These are phyloP conservation scores for Aphidius colemani DNA, from an alignment of 2,888 invertebrate genomes.

Conservation along the genomic window DNA sequence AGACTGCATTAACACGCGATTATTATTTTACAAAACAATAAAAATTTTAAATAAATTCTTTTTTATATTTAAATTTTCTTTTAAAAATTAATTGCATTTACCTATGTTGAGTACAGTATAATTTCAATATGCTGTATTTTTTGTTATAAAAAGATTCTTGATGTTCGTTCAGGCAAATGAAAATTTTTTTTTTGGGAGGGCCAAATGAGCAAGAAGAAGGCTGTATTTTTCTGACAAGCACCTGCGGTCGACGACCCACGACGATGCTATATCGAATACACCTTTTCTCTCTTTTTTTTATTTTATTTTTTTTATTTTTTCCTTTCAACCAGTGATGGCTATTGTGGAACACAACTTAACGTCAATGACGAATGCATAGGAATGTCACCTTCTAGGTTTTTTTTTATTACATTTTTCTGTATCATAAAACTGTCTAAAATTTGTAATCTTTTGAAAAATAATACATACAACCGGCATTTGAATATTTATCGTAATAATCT, in stretches of 20 bases:
- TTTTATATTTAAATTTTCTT: no score
- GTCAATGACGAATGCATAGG: slow-evolving; percentile 32
- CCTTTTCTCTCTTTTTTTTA: slow-evolving; percentile 28
- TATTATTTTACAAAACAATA: neutral
- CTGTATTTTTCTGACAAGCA: slow-evolving; percentile 45
- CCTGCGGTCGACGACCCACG: slow-evolving; percentile 59
- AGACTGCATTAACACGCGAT: slow-evolving; percentile 28
- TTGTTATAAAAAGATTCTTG: no score
- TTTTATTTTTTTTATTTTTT: neutral
- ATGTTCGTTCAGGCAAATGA: no score
- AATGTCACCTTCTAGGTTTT: slow-evolving; percentile 34
- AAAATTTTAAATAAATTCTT: no score
- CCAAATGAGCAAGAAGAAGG: slow-evolving; percentile 28
- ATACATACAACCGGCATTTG: neutral
- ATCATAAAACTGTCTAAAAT: no score
- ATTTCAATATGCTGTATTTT: neutral
- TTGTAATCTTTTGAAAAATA: slow-evolving; percentile 2
- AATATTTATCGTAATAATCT: no score
- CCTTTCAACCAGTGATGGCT: slow-evolving; percentile 19
- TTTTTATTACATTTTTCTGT: no score
- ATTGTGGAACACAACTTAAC: slow-evolving; percentile 23
- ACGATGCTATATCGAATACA: slow-evolving; percentile 51
- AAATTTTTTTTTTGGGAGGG: slow-evolving; percentile 21
- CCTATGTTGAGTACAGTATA: slow-evolving; percentile 4
- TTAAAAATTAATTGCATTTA: neutral